Evolutionary conservation across 2,113 vertebrate genomes (phyloP), one percentile per base, ranked within the genome.

Genomic region (Marcusenius ussheri): DNA sequence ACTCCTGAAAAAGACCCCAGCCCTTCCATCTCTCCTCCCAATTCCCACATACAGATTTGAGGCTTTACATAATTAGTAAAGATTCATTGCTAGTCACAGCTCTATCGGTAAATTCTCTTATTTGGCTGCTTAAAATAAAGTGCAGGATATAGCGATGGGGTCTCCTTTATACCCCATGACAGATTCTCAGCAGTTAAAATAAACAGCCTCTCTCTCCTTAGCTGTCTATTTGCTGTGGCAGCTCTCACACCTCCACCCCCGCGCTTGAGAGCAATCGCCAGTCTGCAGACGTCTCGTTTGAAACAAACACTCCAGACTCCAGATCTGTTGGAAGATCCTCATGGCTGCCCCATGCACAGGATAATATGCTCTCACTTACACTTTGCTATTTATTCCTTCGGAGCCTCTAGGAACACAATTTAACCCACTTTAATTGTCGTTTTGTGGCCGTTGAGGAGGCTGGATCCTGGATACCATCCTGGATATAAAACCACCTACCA

Each of bases 21-120:
- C 9, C 80, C 19, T 62, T 21, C 45, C 39, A 5, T 45, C 39
- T 84, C 83, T 27, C 83, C 45, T 84, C 83, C 45, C 42, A 84
- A 6, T 84, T 84, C 39, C 17, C 83, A 84, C 83, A 84, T 84
- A 46, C 42, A 84, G 45, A 47, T 84, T 42, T 84, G 45, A 84
- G 83, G 83, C 45, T 84, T 84, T 84, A 84, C 83, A 84, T 84
- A 84, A 84, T 84, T 84, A 84, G 83, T 24, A 84, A 84, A 84
- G 39, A 84, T 84, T 84, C 39, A 47, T 45, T 11, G 77, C 74
- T 19, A 47, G 83, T 21, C 5, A 6, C 83, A 84, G 45, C 45
- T 47, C 7, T 84, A 10, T 24, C 0, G 0, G 21, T 84, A 84
- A 47, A 39, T 84, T 84, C 83, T 45, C 42, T 84, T 84, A 84